Conservation (phyloP, 2,797 vertebrate species). For the Lacerta viridis region DNA sequence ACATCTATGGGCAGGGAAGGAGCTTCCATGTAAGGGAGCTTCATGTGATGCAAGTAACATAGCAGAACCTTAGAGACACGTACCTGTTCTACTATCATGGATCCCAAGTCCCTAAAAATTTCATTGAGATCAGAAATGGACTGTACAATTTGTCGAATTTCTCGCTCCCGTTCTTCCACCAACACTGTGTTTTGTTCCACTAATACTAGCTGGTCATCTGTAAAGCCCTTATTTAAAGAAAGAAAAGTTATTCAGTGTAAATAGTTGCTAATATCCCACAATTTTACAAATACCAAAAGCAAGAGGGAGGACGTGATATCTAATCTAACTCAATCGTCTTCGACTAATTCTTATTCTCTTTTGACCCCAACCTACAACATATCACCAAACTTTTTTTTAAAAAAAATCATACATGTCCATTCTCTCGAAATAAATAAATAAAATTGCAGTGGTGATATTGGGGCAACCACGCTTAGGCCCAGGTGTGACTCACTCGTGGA, state of each 20-base stretch:
- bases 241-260: constrained; percentile 20
- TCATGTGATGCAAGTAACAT: not conserved
- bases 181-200: constrained; percentile 92
- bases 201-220: constrained; percentile 92
- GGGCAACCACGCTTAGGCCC: not conserved
- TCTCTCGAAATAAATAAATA: not conserved
- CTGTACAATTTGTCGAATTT: constrained; percentile 95
- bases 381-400: not conserved
- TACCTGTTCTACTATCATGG: constrained; percentile 89
- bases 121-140: constrained; percentile 98
- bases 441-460: not conserved
- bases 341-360: not conserved
- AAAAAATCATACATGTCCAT: not conserved
- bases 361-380: not conserved
- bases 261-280: not conserved
- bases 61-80: too few species aligned
- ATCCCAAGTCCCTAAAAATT: constrained; percentile 93
- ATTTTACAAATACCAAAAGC: not conserved
- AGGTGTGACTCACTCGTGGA: not conserved
- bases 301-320: not conserved
- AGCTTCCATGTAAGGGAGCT: not conserved
- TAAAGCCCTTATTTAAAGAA: constrained; percentile 87
- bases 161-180: constrained; percentile 94
- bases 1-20: not conserved
- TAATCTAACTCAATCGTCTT: not conserved